Conservation (phyloP, 2,113 vertebrate genomes). For the Ahaetulla prasina region DNA sequence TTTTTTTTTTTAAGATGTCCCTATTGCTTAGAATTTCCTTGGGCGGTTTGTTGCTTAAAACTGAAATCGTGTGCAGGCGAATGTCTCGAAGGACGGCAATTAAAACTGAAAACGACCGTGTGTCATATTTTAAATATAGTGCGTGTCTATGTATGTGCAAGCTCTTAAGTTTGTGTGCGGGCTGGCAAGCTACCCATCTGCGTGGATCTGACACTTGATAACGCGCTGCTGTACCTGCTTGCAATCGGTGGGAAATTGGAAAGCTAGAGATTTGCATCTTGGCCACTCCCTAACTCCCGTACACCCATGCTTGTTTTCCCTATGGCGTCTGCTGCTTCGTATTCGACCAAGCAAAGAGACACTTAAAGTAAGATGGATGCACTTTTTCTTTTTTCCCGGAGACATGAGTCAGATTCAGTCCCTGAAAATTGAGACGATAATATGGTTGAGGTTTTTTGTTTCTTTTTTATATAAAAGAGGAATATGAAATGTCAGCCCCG, state of each 20-base stretch:
- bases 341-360: background rate
- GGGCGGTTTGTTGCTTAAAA: background rate
- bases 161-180: background rate
- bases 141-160: slow-evolving; percentile 10
- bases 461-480: background rate
- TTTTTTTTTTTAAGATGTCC: background rate
- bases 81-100: slow-evolving; percentile 29
- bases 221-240: slow-evolving; percentile 14
- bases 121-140: slow-evolving; percentile 43
- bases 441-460: background rate
- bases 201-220: slow-evolving; percentile 7
- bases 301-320: slow-evolving; percentile 14
- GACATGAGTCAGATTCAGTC: slow-evolving; percentile 3
- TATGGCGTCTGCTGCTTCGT: background rate
- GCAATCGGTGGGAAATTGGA: slow-evolving; percentile 8
- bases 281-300: slow-evolving; percentile 28
- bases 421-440: slow-evolving; percentile 2
- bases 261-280: slow-evolving; percentile 27
- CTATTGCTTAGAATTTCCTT: background rate
- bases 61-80: background rate
- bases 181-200: background rate
- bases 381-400: background rate
- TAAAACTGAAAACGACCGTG: background rate
- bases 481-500: background rate
- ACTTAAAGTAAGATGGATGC: slow-evolving; percentile 29